These are phyloP conservation scores for Eulemur albifrons DNA, from an alignment of 2,797 vertebrate species.

Conservation along the genomic window DNA sequence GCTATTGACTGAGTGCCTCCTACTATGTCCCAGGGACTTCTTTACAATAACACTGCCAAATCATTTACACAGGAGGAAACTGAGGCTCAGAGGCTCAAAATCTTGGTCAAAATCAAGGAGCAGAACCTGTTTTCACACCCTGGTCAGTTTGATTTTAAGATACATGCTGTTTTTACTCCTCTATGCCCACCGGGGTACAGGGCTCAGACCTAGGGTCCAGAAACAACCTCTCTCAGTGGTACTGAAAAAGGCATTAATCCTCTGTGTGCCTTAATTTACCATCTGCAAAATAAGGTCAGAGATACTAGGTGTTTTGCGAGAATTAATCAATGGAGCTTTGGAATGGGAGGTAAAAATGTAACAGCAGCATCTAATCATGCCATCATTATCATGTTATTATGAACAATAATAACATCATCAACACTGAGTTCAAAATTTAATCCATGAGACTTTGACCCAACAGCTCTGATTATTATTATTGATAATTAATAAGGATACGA, in stretches of 20 bases:
- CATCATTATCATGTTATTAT: conserved; percentile 39
- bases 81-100: not conserved
- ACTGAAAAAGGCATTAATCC: conserved; percentile 24
- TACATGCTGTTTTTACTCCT: not conserved
- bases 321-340: conserved; percentile 48
- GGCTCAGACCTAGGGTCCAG: not conserved
- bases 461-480: conserved; percentile 59
- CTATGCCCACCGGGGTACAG: fast-evolving
- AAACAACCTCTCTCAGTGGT: not conserved
- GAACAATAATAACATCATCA: conserved; percentile 56
- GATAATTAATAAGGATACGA: conserved; percentile 62
- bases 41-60: not conserved
- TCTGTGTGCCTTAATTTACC: conserved; percentile 48
- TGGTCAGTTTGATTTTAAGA: not conserved
- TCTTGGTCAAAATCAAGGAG: not conserved
- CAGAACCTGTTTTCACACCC: not conserved
- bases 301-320: not conserved
- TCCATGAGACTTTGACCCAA: conserved; percentile 31
- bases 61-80: not conserved
- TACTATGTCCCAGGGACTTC: not conserved
- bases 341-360: conserved; percentile 28
- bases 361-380: conserved; percentile 30
- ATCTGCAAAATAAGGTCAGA: conserved; percentile 38
- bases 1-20: not conserved
- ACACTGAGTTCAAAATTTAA: conserved; percentile 43